These are phyloP conservation scores for Oscheius sp. DNA, from an alignment of 2,888 invertebrate species.

Conservation along the genomic window DNA sequence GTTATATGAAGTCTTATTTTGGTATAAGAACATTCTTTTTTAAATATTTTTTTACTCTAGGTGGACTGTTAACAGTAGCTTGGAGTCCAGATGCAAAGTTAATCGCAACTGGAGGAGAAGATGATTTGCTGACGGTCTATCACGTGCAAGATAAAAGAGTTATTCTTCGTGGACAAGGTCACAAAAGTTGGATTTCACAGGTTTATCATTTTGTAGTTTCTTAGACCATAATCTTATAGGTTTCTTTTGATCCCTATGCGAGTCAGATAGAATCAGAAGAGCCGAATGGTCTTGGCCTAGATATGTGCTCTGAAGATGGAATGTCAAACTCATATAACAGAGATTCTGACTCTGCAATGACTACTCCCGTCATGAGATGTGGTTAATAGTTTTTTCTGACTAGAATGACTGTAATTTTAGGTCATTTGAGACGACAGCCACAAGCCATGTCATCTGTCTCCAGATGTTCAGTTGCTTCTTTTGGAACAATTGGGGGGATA, in stretches of 20 bases:
- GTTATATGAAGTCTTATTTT: conserved; percentile 85
- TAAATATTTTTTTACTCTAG: conserved; percentile 22
- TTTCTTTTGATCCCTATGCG: conserved; percentile 75
- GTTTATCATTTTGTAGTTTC: conserved; percentile 79
- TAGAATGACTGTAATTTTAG: background rate
- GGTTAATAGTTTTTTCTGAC: background rate
- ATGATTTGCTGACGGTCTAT: conserved; percentile 97
- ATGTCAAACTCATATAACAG: conserved; percentile 22
- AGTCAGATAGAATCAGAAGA: conserved; percentile 77
- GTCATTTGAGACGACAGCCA: conserved; percentile 23
- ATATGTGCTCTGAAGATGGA: conserved; percentile 44
- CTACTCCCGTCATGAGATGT: conserved; percentile 15
- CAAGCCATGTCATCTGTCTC: conserved; percentile 38
- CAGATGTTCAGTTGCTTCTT: conserved; percentile 43
- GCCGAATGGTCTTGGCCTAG: conserved; percentile 30
- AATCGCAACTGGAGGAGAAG: conserved; percentile 92
- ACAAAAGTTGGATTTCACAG: conserved; percentile 96
- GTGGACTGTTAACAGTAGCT: conserved; percentile 90
- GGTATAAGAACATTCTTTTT: no score
- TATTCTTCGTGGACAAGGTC: conserved; percentile 96
- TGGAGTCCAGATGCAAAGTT: conserved; percentile 97
- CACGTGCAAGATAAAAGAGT: conserved; percentile 80
- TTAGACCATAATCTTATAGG: conserved; percentile 40
- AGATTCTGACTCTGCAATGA: conserved; percentile 21
- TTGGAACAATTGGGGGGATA: conserved; percentile 38